Evolutionary conservation across 2,797 vertebrate species (phyloP).

Genomic region (Xenentodon cancila): DNA sequence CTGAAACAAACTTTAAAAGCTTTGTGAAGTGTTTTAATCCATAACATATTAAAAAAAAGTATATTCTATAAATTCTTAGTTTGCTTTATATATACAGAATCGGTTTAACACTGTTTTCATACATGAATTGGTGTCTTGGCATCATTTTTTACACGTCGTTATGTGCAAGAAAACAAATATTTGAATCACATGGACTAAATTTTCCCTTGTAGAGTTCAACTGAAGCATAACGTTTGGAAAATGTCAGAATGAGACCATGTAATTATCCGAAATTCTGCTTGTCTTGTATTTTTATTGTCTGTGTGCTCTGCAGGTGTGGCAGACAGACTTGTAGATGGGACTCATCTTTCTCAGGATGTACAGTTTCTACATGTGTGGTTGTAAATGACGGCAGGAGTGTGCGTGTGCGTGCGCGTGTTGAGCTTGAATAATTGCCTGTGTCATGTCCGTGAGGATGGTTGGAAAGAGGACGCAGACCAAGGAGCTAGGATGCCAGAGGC

Average conservation of each 20-base stretch:
- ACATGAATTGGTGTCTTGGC: too few relatives aligned
- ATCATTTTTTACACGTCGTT: too few relatives aligned
- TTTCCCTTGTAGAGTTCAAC: too few relatives aligned
- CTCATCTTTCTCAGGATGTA: slow-evolving; percentile 1
- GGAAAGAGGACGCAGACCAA: slow-evolving; percentile 12
- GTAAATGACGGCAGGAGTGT: background rate
- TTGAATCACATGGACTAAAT: too few relatives aligned
- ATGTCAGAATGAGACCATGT: too few relatives aligned
- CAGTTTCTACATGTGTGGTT: slow-evolving; percentile 8
- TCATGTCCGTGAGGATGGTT: slow-evolving; percentile 26
- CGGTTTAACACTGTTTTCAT: too few relatives aligned
- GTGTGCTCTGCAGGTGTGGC: slow-evolving; percentile 12
- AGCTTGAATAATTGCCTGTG: slow-evolving; percentile 36
- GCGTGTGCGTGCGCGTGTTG: background rate
- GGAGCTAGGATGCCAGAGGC: slow-evolving; percentile 22
- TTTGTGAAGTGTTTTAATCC: background rate
- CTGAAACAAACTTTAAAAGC: background rate
- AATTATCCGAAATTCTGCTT: too few relatives aligned
- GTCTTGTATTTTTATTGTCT: background rate
- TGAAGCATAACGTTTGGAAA: too few relatives aligned
- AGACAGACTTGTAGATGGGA: slow-evolving; percentile 1
- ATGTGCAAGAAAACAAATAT: too few relatives aligned
- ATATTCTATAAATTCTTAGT: background rate
- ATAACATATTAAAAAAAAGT: background rate
- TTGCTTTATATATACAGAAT: too few relatives aligned